Conservation (phyloP, 2,888 invertebrate species). For the Alsophila aescularia region DNA sequence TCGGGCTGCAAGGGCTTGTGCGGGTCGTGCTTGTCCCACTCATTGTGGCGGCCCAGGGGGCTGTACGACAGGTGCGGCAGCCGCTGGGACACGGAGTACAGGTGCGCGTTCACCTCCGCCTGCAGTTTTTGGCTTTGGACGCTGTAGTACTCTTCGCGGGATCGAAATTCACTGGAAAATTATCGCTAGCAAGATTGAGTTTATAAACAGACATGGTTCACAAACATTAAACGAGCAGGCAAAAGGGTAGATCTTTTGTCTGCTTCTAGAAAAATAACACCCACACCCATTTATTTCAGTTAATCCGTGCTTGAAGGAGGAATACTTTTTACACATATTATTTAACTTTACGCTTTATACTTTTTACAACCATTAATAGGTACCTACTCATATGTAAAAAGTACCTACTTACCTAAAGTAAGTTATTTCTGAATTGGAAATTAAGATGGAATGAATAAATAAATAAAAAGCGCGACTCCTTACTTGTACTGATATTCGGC, state of each 20-base stretch:
- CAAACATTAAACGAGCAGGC: too few species aligned
- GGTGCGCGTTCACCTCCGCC: constrained; percentile 79
- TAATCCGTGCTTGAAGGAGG: too few species aligned
- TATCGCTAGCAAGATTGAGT: background rate
- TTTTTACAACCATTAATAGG: too few species aligned
- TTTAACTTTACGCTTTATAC: too few species aligned
- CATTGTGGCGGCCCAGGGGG: constrained; percentile 76
- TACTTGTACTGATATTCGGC: constrained; percentile 86
- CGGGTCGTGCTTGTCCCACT: constrained; percentile 80
- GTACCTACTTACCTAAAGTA: too few species aligned
- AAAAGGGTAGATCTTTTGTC: too few species aligned
- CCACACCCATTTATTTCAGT: too few species aligned
- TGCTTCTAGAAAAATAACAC: too few species aligned
- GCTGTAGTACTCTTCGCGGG: constrained; percentile 80
- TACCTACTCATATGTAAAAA: too few species aligned
- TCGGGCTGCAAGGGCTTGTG: constrained; percentile 78
- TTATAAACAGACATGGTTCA: too few species aligned
- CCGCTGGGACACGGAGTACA: constrained; percentile 86
- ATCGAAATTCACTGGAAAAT: constrained; percentile 74
- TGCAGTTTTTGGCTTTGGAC: constrained; percentile 80
- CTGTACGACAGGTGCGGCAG: constrained; percentile 81
- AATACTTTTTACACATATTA: too few species aligned
- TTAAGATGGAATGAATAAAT: background rate
- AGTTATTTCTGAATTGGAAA: too few species aligned
- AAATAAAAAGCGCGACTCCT: constrained; percentile 31